Conservation (phyloP, 2,797 vertebrate genomes). For the Moxostoma hubbsi region DNA sequence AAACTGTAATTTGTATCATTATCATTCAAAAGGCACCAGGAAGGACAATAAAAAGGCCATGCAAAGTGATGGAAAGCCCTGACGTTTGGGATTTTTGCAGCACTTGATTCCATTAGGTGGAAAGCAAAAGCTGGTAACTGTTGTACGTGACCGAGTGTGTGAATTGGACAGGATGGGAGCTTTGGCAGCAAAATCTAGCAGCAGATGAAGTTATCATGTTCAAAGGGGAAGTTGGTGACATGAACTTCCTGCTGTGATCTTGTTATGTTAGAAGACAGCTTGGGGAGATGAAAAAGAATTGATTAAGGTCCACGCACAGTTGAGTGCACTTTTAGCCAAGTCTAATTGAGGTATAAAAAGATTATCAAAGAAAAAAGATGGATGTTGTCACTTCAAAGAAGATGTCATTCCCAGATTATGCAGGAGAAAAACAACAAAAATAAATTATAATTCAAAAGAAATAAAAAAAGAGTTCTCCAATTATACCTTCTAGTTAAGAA, state of each 20-base stretch:
- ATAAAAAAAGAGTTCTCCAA: not conserved
- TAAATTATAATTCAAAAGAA: not conserved
- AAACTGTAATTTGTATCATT: slow-evolving; percentile 87
- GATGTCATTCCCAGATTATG: not conserved
- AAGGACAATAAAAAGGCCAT: slow-evolving; percentile 83
- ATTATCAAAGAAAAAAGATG: slow-evolving; percentile 37
- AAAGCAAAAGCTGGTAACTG: slow-evolving; percentile 64
- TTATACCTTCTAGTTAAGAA: not conserved
- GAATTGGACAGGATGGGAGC: slow-evolving; percentile 44
- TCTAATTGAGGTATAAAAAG: slow-evolving; percentile 52
- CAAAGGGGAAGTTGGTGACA: slow-evolving; percentile 52
- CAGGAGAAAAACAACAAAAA: not conserved
- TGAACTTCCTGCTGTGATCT: slow-evolving; percentile 56
- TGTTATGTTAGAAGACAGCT: slow-evolving; percentile 54
- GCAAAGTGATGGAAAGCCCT: slow-evolving; percentile 62
- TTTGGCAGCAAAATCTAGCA: slow-evolving; percentile 32
- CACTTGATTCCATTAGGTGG: slow-evolving; percentile 70
- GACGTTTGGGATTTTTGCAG: slow-evolving; percentile 57
- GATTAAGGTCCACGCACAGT: slow-evolving; percentile 47
- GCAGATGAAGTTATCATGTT: slow-evolving; percentile 60
- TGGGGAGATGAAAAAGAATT: slow-evolving; percentile 56
- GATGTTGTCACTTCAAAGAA: slow-evolving; percentile 41
- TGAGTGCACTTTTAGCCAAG: slow-evolving; percentile 42
- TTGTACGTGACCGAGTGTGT: slow-evolving; percentile 53
- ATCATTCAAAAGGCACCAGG: slow-evolving; percentile 87